Evolutionary conservation across 35 echinoderm and acorn worm genomes (phyloP).

Genomic region (Chiridota heheva): DNA sequence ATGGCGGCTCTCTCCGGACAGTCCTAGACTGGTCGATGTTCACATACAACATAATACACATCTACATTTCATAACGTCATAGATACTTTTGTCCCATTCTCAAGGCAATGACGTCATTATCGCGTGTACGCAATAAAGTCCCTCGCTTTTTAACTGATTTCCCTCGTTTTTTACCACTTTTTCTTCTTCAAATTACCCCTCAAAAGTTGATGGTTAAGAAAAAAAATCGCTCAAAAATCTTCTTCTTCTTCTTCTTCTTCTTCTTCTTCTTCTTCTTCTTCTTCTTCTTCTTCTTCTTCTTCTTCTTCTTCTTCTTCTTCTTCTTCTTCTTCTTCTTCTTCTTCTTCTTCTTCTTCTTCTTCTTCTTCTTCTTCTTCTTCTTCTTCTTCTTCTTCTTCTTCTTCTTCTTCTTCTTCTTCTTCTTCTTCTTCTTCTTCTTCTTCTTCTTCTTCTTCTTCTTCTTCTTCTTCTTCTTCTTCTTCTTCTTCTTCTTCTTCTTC

Average conservation of each 20-base stretch:
- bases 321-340: constrained; percentile 6
- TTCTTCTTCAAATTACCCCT: too few relatives aligned
- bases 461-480: constrained; percentile 6
- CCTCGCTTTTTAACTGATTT: too few relatives aligned
- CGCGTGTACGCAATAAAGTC: too few relatives aligned
- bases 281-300: constrained; percentile 6
- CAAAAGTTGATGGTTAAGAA: too few relatives aligned
- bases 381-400: constrained; percentile 6
- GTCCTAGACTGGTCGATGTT: too few relatives aligned
- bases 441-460: constrained; percentile 6
- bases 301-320: constrained; percentile 6
- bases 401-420: constrained; percentile 6
- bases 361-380: constrained; percentile 6
- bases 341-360: constrained; percentile 6
- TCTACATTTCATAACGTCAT: too few relatives aligned
- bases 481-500: constrained; percentile 6
- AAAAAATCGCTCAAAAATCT: too few relatives aligned
- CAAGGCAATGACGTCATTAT: too few relatives aligned
- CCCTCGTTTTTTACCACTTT: too few relatives aligned
- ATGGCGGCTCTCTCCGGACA: too few relatives aligned
- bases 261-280: constrained; percentile 6
- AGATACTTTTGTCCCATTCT: too few relatives aligned
- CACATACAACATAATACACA: too few relatives aligned
- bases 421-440: constrained; percentile 6
- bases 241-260: constrained; percentile 6